Percentiles rank a stretch among this genome's conserved stretches.
These are phyloP conservation scores for Anas platyrhynchos DNA, from an alignment of 2,113 vertebrate genomes.

Conservation along the genomic window DNA sequence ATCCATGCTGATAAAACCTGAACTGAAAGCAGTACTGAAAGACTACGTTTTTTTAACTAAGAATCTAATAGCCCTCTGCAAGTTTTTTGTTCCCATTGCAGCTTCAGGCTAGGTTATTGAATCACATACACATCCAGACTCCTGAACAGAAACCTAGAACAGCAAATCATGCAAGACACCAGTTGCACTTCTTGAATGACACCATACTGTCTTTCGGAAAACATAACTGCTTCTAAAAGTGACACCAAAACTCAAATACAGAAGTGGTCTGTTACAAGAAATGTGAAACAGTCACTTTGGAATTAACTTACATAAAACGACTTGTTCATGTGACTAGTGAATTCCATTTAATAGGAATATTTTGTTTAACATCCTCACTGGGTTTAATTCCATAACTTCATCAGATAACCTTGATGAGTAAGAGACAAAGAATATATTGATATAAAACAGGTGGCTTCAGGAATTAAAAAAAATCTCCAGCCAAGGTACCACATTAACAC, in stretches of 20 bases:
- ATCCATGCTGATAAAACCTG: not conserved
- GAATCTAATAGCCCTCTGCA: not conserved
- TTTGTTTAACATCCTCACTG: not conserved
- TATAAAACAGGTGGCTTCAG: not conserved
- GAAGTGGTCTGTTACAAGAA: not conserved
- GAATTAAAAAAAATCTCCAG: not conserved
- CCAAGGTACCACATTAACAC: not conserved
- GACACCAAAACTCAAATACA: not conserved
- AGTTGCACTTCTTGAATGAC: not conserved
- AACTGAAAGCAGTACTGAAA: not conserved
- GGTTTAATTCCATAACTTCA: not conserved
- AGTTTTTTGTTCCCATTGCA: not conserved
- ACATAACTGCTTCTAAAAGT: not conserved
- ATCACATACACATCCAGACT: not conserved
- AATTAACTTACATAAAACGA: not conserved
- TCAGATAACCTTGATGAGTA: not conserved
- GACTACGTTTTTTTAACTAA: not conserved
- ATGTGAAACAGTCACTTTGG: not conserved
- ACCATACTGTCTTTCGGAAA: not conserved
- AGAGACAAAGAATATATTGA: not conserved
- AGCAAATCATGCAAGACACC: not conserved
- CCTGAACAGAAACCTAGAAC: not conserved
- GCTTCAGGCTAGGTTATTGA: not conserved
- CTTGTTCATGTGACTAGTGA: not conserved
- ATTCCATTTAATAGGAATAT: not conserved